phyloP scores from a whole-genome alignment of 1,140 invertebrate species.

The Drosophila truncata region DNA sequence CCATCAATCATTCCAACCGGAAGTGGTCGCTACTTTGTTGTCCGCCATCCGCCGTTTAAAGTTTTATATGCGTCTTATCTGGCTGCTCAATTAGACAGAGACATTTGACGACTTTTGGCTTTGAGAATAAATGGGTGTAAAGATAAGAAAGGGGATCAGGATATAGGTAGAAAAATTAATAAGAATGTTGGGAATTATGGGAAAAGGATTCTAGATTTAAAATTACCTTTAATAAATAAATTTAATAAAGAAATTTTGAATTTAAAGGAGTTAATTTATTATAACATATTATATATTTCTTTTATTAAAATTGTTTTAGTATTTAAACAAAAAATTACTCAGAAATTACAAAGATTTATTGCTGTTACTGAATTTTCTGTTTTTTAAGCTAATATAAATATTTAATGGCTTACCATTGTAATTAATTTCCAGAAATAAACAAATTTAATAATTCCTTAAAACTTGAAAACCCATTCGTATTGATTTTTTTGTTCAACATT shows the following conservation, averaged over 20 bases:
- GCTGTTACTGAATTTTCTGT: too few species aligned
- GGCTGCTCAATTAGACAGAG: slow-evolving; percentile 41
- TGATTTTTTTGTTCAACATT: background rate
- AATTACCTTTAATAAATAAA: too few species aligned
- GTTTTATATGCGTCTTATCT: slow-evolving; percentile 28
- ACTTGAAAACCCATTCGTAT: background rate
- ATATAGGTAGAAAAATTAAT: too few species aligned
- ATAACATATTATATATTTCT: too few species aligned
- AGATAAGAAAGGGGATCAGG: slow-evolving; percentile 1
- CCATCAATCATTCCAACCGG: slow-evolving; percentile 64
- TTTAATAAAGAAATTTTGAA: background rate
- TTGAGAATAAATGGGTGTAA: background rate
- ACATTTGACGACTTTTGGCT: background rate
- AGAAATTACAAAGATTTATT: too few species aligned
- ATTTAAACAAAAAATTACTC: too few species aligned
- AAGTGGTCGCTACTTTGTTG: slow-evolving; percentile 39
- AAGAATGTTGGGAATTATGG: too few species aligned
- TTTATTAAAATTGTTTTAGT: too few species aligned
- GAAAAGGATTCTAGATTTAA: background rate
- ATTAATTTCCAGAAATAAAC: background rate
- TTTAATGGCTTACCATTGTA: too few species aligned
- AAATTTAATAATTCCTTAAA: too few species aligned
- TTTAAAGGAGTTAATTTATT: too few species aligned
- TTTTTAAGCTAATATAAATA: too few species aligned
- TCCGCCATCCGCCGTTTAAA: slow-evolving; percentile 32